phyloP scores from a whole-genome alignment of 2,888 invertebrate genomes.

The Unio pictorum region DNA sequence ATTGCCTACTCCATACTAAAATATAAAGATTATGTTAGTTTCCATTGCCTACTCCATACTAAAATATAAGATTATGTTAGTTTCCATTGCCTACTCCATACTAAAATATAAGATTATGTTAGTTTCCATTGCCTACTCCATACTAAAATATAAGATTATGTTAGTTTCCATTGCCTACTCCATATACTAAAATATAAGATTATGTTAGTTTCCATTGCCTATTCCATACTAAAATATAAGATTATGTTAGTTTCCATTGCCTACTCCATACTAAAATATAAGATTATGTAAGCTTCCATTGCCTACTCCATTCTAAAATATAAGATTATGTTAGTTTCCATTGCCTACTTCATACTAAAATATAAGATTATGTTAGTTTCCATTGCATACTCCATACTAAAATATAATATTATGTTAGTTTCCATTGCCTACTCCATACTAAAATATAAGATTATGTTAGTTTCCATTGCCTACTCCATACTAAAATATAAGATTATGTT shows the following conservation, averaged over 20 bases:
- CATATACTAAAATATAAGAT: slow-evolving; percentile 59
- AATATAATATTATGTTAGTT: not conserved
- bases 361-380: not conserved
- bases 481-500: not conserved
- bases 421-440: too few species aligned
- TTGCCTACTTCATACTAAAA: too few species aligned
- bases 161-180: slow-evolving; percentile 80
- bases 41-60: slow-evolving; percentile 76
- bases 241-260: slow-evolving; percentile 24
- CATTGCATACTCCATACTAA: too few species aligned
- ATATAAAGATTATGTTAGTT: slow-evolving; percentile 74
- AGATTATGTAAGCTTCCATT: slow-evolving; percentile 78
- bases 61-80: slow-evolving; percentile 11
- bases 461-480: not conserved
- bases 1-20: slow-evolving; percentile 69
- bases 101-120: slow-evolving; percentile 39
- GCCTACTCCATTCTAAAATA: slow-evolving; percentile 69
- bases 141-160: slow-evolving; percentile 47
- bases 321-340: not conserved
- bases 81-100: slow-evolving; percentile 64
- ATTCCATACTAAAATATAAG: slow-evolving; percentile 64
- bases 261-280: slow-evolving; percentile 67
- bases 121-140: slow-evolving; percentile 61
- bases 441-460: not conserved
- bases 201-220: slow-evolving; percentile 38